Conservation (phyloP, 2,113 vertebrate species). For the Malurus melanocephalus region DNA sequence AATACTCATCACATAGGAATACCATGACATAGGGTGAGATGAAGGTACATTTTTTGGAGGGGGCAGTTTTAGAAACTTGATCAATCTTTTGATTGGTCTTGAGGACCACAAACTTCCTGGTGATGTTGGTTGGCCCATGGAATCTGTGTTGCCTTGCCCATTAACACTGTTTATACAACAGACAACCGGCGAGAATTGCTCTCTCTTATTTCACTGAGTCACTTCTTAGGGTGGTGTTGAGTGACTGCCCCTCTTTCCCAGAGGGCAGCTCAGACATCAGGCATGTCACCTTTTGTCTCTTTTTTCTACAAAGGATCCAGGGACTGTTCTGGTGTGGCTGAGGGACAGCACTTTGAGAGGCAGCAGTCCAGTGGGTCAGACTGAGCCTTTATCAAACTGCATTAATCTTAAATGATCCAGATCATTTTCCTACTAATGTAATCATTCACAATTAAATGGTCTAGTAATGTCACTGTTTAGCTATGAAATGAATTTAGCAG, state of each 20-base stretch:
- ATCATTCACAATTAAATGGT: background rate
- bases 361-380: background rate
- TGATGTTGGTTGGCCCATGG: accelerated
- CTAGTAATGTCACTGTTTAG: background rate
- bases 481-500: background rate
- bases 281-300: background rate
- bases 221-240: background rate
- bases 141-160: no score
- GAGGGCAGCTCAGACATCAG: background rate
- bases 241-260: background rate
- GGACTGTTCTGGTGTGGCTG: background rate
- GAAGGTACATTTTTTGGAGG: background rate
- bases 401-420: background rate
- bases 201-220: background rate
- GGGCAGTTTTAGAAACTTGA: background rate
- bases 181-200: no score
- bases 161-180: background rate
- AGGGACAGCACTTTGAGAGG: accelerated
- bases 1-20: background rate
- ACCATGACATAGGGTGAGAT: background rate
- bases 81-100: accelerated
- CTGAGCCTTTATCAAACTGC: background rate
- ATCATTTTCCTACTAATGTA: background rate
- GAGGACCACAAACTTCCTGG: background rate
- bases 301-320: background rate